phyloP scores from a whole-genome alignment of 1,140 invertebrate genomes.

The Centruroides sculpturatus region DNA sequence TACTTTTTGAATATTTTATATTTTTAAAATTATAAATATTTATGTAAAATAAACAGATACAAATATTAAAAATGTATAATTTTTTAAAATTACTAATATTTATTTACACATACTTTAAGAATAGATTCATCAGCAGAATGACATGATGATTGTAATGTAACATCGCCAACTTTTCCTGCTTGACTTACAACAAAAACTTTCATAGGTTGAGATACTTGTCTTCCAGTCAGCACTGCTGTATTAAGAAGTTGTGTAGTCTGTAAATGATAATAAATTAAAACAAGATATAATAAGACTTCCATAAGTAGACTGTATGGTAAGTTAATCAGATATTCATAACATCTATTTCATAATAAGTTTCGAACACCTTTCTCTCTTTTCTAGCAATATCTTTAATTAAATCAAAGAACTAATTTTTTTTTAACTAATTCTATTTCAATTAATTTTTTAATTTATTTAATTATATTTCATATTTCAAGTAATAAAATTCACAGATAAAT shows the following conservation, averaged over 20 bases:
- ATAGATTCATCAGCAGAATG: conserved; percentile 89
- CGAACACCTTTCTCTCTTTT: too few species aligned
- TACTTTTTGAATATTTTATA: too few species aligned
- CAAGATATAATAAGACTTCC: too few species aligned
- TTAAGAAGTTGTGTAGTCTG: conserved; percentile 92
- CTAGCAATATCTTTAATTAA: too few species aligned
- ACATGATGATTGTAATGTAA: conserved; percentile 88
- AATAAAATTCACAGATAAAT: too few species aligned
- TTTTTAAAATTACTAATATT: conserved; percentile 8
- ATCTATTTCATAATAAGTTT: background rate
- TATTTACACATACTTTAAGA: conserved; percentile 54
- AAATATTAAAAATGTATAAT: too few species aligned
- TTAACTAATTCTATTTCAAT: too few species aligned
- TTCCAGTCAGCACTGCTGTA: conserved; percentile 83
- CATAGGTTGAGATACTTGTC: conserved; percentile 85
- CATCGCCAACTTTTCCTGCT: conserved; percentile 81
- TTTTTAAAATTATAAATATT: too few species aligned
- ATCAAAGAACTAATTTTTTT: too few species aligned
- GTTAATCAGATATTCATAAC: background rate
- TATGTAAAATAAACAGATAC: too few species aligned
- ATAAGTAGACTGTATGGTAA: conserved; percentile 7
- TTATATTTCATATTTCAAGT: too few species aligned
- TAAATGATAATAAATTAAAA: conserved; percentile 5
- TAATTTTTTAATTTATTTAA: too few species aligned
- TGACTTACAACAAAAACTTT: conserved; percentile 89